A percentile compares a stretch with the other conserved stretches of the same genome.
Evolutionary conservation across 1,140 invertebrate genomes (phyloP).

Genomic region (Choristoneura fumiferana): DNA sequence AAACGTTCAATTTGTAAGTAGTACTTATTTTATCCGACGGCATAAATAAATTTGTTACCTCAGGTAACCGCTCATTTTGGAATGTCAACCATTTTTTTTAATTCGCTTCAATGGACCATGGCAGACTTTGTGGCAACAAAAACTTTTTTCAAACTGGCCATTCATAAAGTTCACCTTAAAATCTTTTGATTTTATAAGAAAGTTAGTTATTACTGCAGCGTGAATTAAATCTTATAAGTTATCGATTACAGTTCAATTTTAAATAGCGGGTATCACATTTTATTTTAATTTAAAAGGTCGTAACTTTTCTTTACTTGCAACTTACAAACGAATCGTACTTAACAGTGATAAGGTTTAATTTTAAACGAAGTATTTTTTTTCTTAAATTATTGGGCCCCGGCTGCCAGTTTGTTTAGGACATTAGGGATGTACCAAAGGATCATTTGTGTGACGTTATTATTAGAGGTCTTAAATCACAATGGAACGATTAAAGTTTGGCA

Average conservation of each 20-base stretch:
- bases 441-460: slow-evolving; percentile 24
- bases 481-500: neutral
- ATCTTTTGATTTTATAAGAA: neutral
- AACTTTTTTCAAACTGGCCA: slow-evolving; percentile 44
- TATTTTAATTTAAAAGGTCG: neutral
- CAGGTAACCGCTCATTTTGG: slow-evolving; percentile 38
- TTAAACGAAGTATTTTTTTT: slow-evolving; percentile 23
- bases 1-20: too few species aligned
- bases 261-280: neutral
- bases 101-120: slow-evolving; percentile 47
- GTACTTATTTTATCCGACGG: neutral
- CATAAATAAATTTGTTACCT: slow-evolving; percentile 7
- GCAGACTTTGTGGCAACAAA: slow-evolving; percentile 60
- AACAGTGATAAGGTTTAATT: neutral
- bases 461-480: slow-evolving; percentile 1
- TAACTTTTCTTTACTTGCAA: neutral
- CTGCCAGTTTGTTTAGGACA: slow-evolving; percentile 42
- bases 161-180: slow-evolving; percentile 43
- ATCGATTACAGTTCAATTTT: neutral
- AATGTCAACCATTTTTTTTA: slow-evolving; percentile 48
- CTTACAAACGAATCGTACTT: neutral
- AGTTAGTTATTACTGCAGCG: neutral
- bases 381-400: neutral
- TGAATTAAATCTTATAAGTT: slow-evolving; percentile 1
- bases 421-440: slow-evolving; percentile 36